These are phyloP conservation scores for Eueremaeus valkanovi DNA, from an alignment of 2,888 invertebrate genomes.

Conservation along the genomic window DNA sequence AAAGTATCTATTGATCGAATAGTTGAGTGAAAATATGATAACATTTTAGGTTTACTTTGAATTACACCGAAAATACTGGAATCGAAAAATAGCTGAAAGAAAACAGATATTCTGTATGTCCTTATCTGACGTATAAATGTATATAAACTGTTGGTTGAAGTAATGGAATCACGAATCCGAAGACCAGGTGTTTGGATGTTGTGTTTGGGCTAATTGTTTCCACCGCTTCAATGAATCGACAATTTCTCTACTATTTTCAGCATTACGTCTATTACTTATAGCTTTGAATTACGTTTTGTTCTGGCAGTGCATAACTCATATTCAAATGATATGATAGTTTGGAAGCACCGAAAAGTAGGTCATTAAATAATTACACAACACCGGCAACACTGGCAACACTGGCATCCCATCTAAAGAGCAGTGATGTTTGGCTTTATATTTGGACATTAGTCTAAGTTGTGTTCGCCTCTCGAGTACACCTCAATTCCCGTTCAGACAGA, in stretches of 20 bases:
- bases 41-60: too few relatives aligned
- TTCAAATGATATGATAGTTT: conserved; percentile 2
- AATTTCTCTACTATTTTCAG: conserved; percentile 3
- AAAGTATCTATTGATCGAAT: too few relatives aligned
- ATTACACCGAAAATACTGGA: too few relatives aligned
- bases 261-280: background rate
- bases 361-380: conserved; percentile 2
- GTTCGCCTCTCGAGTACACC: too few relatives aligned
- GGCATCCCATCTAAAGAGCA: background rate
- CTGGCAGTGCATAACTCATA: background rate
- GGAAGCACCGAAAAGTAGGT: background rate
- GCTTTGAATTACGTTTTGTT: background rate
- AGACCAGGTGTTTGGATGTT: conserved; percentile 13
- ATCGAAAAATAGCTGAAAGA: too few relatives aligned
- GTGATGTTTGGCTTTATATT: too few relatives aligned
- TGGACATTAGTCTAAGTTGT: too few relatives aligned
- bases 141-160: background rate
- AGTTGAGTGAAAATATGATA: too few relatives aligned
- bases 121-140: background rate
- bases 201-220: conserved; percentile 8
- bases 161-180: conserved; percentile 10
- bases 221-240: conserved; percentile 8
- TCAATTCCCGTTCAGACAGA: too few relatives aligned
- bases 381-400: background rate
- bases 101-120: too few relatives aligned